Evolutionary conservation across 2,113 vertebrate species (phyloP).

Genomic region (Girardinichthys multiradiatus): DNA sequence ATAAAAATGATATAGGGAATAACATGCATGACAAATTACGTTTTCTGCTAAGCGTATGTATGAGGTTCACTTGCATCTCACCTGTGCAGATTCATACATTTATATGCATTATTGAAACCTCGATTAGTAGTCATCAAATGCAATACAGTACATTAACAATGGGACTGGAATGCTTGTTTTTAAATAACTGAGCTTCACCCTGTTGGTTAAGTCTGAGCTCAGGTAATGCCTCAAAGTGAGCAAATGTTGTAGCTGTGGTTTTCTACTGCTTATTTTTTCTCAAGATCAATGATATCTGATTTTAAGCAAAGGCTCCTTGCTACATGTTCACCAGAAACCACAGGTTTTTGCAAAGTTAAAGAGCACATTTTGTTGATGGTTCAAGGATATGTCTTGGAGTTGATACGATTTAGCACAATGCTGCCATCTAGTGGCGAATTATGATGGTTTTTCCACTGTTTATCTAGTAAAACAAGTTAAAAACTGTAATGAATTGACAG

Average conservation of each 20-base stretch:
- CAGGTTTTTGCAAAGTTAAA: conserved; percentile 19
- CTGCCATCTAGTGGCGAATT: conserved; percentile 69
- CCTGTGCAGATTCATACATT: neutral
- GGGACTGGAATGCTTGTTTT: neutral
- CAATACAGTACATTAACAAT: no score
- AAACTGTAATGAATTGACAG: neutral
- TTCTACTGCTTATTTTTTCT: conserved; percentile 58
- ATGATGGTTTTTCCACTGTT: neutral
- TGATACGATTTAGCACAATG: conserved; percentile 21
- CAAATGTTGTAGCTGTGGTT: conserved; percentile 68
- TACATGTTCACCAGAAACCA: conserved; percentile 25
- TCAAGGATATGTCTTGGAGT: neutral
- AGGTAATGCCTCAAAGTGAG: conserved; percentile 52
- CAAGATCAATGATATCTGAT: conserved; percentile 63
- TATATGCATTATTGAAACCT: neutral
- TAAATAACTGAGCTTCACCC: conserved; percentile 16
- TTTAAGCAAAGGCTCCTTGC: conserved; percentile 35
- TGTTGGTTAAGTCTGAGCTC: conserved; percentile 46
- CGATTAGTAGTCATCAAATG: no score
- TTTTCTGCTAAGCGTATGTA: conserved; percentile 32
- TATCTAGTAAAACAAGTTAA: neutral
- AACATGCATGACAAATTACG: neutral
- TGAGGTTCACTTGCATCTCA: neutral
- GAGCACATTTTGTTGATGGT: neutral
- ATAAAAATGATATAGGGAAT: neutral